Evolutionary conservation across 2,113 vertebrate genomes (phyloP), one percentile per base, ranked within the genome.

Genomic region (Reinhardtius hippoglossoides): DNA sequence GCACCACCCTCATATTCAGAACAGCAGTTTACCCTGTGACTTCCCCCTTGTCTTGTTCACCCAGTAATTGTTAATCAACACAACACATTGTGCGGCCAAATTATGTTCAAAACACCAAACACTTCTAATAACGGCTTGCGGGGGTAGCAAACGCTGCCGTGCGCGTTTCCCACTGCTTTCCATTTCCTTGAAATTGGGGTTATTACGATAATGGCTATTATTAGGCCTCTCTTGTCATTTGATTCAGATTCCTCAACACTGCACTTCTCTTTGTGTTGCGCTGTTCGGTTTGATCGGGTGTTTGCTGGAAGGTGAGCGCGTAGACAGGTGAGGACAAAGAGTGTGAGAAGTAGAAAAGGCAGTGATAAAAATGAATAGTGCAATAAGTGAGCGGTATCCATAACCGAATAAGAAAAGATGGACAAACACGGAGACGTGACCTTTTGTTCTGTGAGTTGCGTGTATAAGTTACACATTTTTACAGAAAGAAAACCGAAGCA

Each of bases 1-100:
- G 67, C 84, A 58, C 63, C 78, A 56, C 60, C 71, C 85, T 87
- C 40, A 81, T 70, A 72, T 88, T 89, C 70, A 78, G 67, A 87
- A 40, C 82, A 59, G 83, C 85, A 68, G 60, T 88, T 91, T 78
- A 76, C 82, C 68, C 20, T 56, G 48, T 16, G 60, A 84, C 87
- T 70, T 82, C 78, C 85, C 21, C 54, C 54, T 78, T 21, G 56
- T 61, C 69, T 86, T 24, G 7, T 86, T 80, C 75, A 23, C 71
- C 68, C 78, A 26, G 87, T 91, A 91, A 90, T 92, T 91, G 88
- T 88, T 93, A 92, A 92, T 92, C 90, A 93, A 85, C 89, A 74
- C 69, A 71, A 80, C 79, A 75, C 87, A 80, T 90, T 80, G 84
- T 83, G 82, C 20, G 24, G 24, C 81, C 59, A 80, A 88, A 87